Conservation (phyloP, 1,140 invertebrate species). For the Conus ventricosus region DNA sequence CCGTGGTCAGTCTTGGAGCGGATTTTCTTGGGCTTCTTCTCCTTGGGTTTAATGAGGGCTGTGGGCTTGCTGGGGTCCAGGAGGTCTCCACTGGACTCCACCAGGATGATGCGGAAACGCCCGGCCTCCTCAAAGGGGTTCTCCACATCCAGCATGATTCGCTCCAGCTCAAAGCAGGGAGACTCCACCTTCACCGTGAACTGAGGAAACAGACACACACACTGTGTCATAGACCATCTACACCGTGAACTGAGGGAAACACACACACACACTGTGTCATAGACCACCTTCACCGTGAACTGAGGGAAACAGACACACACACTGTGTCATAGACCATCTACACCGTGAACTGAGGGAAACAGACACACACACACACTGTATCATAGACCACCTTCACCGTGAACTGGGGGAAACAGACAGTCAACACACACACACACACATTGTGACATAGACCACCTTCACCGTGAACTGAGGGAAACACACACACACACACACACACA, state of each 20-base stretch:
- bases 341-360: too few species aligned
- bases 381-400: too few species aligned
- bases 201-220: conserved; percentile 52
- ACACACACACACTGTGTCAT: too few species aligned
- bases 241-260: too few species aligned
- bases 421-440: too few species aligned
- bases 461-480: not conserved
- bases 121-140: conserved; percentile 69
- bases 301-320: too few species aligned
- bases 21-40: conserved; percentile 53
- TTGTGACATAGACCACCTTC: too few species aligned
- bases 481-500: not conserved
- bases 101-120: conserved; percentile 68
- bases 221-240: not conserved
- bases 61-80: conserved; percentile 50
- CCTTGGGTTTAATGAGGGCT: conserved; percentile 51
- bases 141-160: conserved; percentile 66
- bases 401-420: too few species aligned
- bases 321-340: too few species aligned
- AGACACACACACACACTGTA: too few species aligned
- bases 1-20: conserved; percentile 62
- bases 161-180: conserved; percentile 71
- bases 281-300: too few species aligned
- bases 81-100: conserved; percentile 62
- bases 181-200: conserved; percentile 64